Base-by-base conservation (phyloP, 2,797 vertebrate genomes). In the Varecia variegata region DNA sequence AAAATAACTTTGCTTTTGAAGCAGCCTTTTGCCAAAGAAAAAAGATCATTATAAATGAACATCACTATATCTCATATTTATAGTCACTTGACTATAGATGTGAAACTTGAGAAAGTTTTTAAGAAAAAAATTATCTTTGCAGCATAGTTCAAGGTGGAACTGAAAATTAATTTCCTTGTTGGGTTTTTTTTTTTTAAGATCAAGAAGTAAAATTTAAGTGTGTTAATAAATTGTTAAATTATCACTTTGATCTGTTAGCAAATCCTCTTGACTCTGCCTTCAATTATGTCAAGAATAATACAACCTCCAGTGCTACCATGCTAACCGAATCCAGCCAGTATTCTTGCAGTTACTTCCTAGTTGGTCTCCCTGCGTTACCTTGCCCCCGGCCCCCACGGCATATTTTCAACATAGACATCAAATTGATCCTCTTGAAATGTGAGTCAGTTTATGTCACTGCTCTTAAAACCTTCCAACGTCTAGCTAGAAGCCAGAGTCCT, bases 1-100 rank as follows among this genome's bases (percentile, higher is more conserved):
- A 91, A 92, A 88, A 27, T 52, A 68, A 56, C 54, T 70, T 38
- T 68, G 38, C 62, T 95, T 20, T 92, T 87, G 13, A 52, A 92
- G 21, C 56, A 94, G 38, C 4, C 50, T 93, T 92, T 90, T 92
- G 67, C 54, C 50, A 93, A 65, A 81, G 38, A 74, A 76, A 86
- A 84, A 58, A 35, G 30, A 68, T 71, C 25, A 35, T 91, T 88
- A 67, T 21, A 47, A 94, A 74, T 70, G 21, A 82, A 67, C 2
- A 91, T 73, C 27, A 68, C 32, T 73, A 0, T 70, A 35, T 88
- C 30, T 87, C 40, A 18, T 62, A 50, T 43, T 67, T 73, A 1
- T 80, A 74, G 56, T 60, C 47, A 65, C 32, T 65, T n/a, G 67
- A 38, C 35, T 21, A 12, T 38, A 38, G 35, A 68, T 68, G 20